These are phyloP conservation scores for Hyles lineata DNA, from an alignment of 2,888 invertebrate genomes.

Conservation along the genomic window DNA sequence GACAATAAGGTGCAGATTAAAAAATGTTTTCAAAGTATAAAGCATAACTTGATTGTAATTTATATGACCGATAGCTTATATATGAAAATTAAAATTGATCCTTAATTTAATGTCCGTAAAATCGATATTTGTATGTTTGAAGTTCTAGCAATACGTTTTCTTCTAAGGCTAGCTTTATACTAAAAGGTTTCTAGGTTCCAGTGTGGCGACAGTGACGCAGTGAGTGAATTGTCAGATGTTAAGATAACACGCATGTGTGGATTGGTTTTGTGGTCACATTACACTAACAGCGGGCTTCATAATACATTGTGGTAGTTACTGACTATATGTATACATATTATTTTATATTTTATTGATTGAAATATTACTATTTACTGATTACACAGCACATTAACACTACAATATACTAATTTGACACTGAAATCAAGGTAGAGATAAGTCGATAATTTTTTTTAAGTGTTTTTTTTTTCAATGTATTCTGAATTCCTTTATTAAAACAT, in stretches of 20 bases:
- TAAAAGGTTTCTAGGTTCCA: slow-evolving; percentile 39
- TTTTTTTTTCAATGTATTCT: slow-evolving; percentile 8
- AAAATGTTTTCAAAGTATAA: no score
- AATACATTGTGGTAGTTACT: slow-evolving; percentile 10
- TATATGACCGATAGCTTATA: no score
- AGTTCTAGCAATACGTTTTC: slow-evolving; percentile 51
- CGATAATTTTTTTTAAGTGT: background rate
- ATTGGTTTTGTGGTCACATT: slow-evolving; percentile 20
- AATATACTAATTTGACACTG: background rate
- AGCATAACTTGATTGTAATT: no score
- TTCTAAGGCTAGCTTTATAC: slow-evolving; percentile 67
- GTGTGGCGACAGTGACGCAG: slow-evolving; percentile 37
- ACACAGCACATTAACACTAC: no score
- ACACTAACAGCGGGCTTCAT: slow-evolving; percentile 17
- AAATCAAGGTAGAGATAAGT: background rate
- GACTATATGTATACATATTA: background rate
- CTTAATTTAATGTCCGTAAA: background rate
- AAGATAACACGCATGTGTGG: slow-evolving; percentile 57
- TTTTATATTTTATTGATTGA: background rate
- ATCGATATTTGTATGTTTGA: slow-evolving; percentile 30
- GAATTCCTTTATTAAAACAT: background rate
- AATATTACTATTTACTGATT: no score
- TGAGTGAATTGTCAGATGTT: slow-evolving; percentile 53
- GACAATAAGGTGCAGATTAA: no score
- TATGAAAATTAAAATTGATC: background rate